Evolutionary conservation across 2,113 vertebrate species (phyloP).

Genomic region (Spea multiplicata): DNA sequence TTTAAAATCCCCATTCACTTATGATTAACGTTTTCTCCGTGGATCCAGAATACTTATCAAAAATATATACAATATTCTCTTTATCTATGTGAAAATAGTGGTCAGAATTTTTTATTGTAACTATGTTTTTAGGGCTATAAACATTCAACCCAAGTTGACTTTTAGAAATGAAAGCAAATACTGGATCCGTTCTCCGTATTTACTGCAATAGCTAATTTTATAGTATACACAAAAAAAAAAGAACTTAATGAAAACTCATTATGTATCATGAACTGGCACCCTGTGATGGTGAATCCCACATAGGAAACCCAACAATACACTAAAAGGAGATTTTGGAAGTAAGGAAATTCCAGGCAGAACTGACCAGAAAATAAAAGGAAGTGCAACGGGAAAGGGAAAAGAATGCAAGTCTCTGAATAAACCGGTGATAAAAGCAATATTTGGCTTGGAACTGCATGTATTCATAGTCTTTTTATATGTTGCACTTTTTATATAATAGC

Average conservation of each 20-base stretch:
- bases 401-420: conserved; percentile 19
- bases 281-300: background rate
- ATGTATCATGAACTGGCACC: background rate
- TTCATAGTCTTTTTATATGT: background rate
- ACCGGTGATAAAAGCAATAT: conserved; percentile 4
- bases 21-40: no score
- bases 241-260: conserved; percentile 1
- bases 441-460: background rate
- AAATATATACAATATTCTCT: no score
- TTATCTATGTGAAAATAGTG: no score
- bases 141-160: no score
- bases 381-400: conserved; percentile 37
- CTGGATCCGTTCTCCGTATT: background rate
- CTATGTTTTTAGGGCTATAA: no score
- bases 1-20: no score
- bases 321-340: background rate
- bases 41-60: no score
- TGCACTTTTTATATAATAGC: no score
- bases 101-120: no score
- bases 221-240: background rate
- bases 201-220: background rate
- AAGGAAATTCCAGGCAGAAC: conserved; percentile 29
- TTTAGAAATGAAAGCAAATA: background rate
- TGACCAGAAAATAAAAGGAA: conserved; percentile 16
- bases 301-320: conserved; percentile 14